These are phyloP conservation scores for Epinephelus fuscoguttatus DNA, from an alignment of 2,113 vertebrate genomes.

Conservation along the genomic window DNA sequence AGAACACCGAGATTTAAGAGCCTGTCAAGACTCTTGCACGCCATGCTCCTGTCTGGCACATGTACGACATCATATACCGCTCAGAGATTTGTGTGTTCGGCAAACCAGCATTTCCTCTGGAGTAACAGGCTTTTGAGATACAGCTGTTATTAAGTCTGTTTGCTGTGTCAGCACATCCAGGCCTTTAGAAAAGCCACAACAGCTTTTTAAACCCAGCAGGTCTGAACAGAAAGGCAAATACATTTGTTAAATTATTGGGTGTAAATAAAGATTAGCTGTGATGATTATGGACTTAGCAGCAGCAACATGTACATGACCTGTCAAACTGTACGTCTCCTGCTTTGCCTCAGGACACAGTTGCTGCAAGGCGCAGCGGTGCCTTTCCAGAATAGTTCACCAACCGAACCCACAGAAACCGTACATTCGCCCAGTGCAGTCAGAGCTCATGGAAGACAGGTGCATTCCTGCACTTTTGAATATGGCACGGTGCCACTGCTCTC, in stretches of 20 bases:
- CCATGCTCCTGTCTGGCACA: conserved; percentile 13
- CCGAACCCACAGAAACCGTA: background rate
- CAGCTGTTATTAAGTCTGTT: conserved; percentile 39
- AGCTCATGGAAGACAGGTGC: conserved; percentile 56
- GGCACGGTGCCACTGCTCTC: conserved; percentile 58
- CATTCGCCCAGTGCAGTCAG: conserved; percentile 13
- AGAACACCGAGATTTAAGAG: conserved; percentile 40
- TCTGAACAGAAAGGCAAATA: conserved; percentile 22
- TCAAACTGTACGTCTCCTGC: conserved; percentile 11
- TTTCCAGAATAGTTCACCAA: conserved; percentile 19
- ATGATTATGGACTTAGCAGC: conserved; percentile 31
- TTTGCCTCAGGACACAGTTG: conserved; percentile 2
- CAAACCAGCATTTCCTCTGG: conserved; percentile 27
- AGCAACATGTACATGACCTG: conserved; percentile 8
- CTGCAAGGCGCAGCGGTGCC: background rate
- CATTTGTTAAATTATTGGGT: conserved; percentile 18
- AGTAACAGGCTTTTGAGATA: conserved; percentile 57
- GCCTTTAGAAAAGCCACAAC: conserved; percentile 9
- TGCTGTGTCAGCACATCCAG: conserved; percentile 44
- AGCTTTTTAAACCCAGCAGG: conserved; percentile 35
- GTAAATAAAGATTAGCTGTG: conserved; percentile 32
- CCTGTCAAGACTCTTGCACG: conserved; percentile 13
- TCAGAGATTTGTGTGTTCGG: background rate
- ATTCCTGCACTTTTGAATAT: conserved; percentile 64
- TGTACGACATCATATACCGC: conserved; percentile 13